phyloP scores from a whole-genome alignment of 2,888 invertebrate species.

The Malthinus seriepunctatus region DNA sequence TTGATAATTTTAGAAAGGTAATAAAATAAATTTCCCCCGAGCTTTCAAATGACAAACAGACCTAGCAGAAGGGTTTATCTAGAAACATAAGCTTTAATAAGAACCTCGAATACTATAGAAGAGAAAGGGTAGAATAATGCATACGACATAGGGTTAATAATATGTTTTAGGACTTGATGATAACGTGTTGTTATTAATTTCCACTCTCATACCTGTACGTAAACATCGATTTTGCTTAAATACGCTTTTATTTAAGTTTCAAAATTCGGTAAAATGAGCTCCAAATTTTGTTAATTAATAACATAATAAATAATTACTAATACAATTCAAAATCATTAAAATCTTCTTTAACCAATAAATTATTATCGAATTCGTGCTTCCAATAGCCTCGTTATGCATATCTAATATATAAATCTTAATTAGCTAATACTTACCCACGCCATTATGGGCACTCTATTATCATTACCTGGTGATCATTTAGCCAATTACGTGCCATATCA shows the following conservation, averaged over 20 bases:
- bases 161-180: constrained; percentile 24
- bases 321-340: constrained; percentile 13
- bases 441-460: constrained; percentile 49
- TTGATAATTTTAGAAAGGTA: constrained; percentile 39
- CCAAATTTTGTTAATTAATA: too few relatives aligned
- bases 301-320: neutral
- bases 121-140: constrained; percentile 22
- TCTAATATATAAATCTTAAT: constrained; percentile 51
- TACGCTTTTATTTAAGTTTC: too few relatives aligned
- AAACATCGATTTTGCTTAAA: too few relatives aligned
- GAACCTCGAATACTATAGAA: constrained; percentile 25
- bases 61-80: constrained; percentile 35
- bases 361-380: constrained; percentile 30
- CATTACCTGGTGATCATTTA: constrained; percentile 46
- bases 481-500: constrained; percentile 46
- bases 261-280: too few relatives aligned
- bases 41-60: constrained; percentile 39
- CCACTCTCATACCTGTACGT: too few relatives aligned
- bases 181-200: neutral
- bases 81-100: constrained; percentile 33
- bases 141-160: constrained; percentile 25
- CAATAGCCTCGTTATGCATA: constrained; percentile 40
- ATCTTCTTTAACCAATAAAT: constrained; percentile 28
- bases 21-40: constrained; percentile 38
- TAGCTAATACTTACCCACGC: constrained; percentile 46